Base-by-base conservation (phyloP, 1,140 invertebrate species). In the Holcopasites calliopsidis region DNA sequence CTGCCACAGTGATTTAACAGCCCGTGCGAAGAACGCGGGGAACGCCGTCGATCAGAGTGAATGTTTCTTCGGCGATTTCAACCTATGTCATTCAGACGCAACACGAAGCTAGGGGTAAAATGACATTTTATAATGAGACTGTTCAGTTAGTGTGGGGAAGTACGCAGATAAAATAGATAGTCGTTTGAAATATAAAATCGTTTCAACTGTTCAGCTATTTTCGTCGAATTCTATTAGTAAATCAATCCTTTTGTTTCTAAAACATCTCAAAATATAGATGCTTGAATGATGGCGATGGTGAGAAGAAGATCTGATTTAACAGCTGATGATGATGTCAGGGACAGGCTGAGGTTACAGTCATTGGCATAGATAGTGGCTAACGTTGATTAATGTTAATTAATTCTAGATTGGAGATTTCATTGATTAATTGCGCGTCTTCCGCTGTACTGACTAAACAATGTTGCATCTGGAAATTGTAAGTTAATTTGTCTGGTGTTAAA, bases 331-430 rank as follows among this genome's bases (percentile, higher is more conserved):
- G 28, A 55, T 21, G 38, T 65, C 65, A 31, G 8, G 28, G n/a
- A 18, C 28, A 35, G 28, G 28, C 8, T 10, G 40, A 3, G 40
- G 6, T 49, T 28, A 18, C 26, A 60, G 21, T 60, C 42, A 54
- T 54, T 54, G 35, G 16, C 21, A 23, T 11, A 54, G 44, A 28
- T 31, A 50, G 44, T 7, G 11, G 58, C 52, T 73, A 35, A 55
- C 62, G 49, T 26, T 73, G 55, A 65, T 73, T 66, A 73, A 73
- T 65, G 61, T 44, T 65, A 73, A 73, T 13, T 23, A 38, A 52
- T 65, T 38, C 31, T 38, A 55, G 50, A 35, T 65, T 28, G 38
- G 16, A 44, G 47, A 54, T 55, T 73, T 40, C 38, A 55, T 55
- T 74, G 61, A 74, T 66, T 65, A 73, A 73, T 64, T 54, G 60